Evolutionary conservation across 2,888 invertebrate genomes (phyloP).

Genomic region (Synanthedon formicaeformis): DNA sequence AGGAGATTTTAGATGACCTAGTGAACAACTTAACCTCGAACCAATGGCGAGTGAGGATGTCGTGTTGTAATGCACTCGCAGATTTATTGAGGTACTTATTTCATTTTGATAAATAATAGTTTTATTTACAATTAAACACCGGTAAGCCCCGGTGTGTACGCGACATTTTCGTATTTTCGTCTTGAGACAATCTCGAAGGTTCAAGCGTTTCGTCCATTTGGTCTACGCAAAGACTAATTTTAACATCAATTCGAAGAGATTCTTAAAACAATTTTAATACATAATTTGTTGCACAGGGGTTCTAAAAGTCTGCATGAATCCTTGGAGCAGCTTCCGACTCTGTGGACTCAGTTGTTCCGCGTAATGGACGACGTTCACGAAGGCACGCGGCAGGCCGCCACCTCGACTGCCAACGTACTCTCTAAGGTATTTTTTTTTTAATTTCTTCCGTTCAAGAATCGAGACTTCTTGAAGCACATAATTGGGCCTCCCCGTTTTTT

Average conservation of each 20-base stretch:
- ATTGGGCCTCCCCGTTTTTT: too few species aligned
- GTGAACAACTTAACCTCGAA: constrained; percentile 83
- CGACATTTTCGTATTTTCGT: too few species aligned
- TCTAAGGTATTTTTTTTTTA: constrained; percentile 72
- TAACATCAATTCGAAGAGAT: too few species aligned
- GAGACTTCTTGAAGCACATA: too few species aligned
- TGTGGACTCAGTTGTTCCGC: constrained; percentile 87
- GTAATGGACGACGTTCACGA: constrained; percentile 97
- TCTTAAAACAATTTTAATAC: too few species aligned
- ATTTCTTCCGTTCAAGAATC: neutral
- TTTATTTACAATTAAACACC: neutral
- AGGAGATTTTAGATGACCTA: constrained; percentile 84
- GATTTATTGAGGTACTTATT: constrained; percentile 79
- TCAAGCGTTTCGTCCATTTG: too few species aligned
- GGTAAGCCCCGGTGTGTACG: too few species aligned
- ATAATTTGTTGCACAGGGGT: constrained; percentile 24
- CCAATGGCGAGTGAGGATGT: constrained; percentile 92
- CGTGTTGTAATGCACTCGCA: constrained; percentile 88
- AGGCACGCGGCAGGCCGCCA: constrained; percentile 82
- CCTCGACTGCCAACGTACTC: constrained; percentile 76
- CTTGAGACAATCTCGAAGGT: too few species aligned
- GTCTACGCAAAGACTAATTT: too few species aligned
- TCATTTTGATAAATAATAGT: neutral
- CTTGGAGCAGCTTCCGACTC: constrained; percentile 60
- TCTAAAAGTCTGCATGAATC: constrained; percentile 49